phyloP scores from a whole-genome alignment of 30 jellyfish, hydroid and myxozoan genomes.

The Aurelia coerulea region DNA sequence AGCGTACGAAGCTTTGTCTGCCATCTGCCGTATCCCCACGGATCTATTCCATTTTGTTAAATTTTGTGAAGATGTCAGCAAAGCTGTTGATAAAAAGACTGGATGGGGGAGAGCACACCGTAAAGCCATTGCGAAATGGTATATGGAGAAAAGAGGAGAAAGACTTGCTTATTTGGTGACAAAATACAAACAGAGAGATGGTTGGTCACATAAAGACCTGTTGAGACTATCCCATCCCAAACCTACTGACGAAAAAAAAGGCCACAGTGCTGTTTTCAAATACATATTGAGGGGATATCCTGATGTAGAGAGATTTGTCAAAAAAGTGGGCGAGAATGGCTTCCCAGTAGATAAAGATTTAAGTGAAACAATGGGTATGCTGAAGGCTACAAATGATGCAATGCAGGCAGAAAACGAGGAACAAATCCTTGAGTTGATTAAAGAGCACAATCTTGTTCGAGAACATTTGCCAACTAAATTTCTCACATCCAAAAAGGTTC shows the following conservation, averaged over 20 bases:
- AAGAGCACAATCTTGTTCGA: conserved; percentile 53
- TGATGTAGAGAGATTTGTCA: conserved; percentile 8
- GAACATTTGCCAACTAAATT: conserved; percentile 71
- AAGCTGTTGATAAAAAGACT: conserved; percentile 11
- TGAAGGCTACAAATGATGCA: conserved; percentile 52
- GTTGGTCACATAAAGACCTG: conserved; percentile 66
- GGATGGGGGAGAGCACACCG: conserved; percentile 84
- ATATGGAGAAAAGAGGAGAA: conserved; percentile 26
- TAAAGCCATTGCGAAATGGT: conserved; percentile 55
- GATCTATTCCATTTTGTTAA: conserved; percentile 58
- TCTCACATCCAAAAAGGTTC: conserved; percentile 41
- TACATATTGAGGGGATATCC: conserved; percentile 23
- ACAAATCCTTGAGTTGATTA: conserved; percentile 19
- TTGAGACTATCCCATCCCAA: conserved; percentile 63
- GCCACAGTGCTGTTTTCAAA: conserved; percentile 24
- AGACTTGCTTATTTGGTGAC: conserved; percentile 58
- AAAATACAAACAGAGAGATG: conserved; percentile 63
- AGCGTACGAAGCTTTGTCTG: conserved; percentile 45
- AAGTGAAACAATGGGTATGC: neutral
- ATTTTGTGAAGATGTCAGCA: conserved; percentile 53
- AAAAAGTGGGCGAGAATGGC: too few relatives aligned
- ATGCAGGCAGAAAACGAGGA: conserved; percentile 32
- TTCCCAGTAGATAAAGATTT: neutral
- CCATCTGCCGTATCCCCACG: conserved; percentile 60
- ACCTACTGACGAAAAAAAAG: neutral